These are phyloP conservation scores for Oophaga sylvatica DNA, from an alignment of 2,797 vertebrate species.

Conservation along the genomic window DNA sequence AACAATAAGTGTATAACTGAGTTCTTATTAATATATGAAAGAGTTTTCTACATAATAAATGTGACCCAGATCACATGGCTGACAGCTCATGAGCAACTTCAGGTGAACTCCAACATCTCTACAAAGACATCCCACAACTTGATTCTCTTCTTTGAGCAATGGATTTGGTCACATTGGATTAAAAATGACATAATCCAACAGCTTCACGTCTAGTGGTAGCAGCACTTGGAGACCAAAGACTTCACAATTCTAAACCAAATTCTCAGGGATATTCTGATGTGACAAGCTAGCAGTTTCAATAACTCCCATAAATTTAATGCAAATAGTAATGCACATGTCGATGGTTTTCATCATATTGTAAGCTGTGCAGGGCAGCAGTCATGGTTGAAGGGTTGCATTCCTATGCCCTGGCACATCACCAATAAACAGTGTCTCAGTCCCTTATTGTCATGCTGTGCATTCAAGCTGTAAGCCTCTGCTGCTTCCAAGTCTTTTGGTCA, in stretches of 20 bases:
- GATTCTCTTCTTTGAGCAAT: slow-evolving; percentile 4
- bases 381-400: too few relatives aligned
- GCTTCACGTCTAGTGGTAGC: neutral
- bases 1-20: slow-evolving; percentile 75
- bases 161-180: neutral
- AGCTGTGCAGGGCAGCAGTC: too few relatives aligned
- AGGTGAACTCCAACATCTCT: slow-evolving; percentile 27
- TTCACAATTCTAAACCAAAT: neutral
- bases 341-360: neutral
- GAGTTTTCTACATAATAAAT: slow-evolving; percentile 65
- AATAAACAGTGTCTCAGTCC: too few relatives aligned
- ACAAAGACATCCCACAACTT: slow-evolving; percentile 20
- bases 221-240: neutral
- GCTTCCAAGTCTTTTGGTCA: too few relatives aligned
- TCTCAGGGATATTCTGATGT: neutral
- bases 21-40: slow-evolving; percentile 72
- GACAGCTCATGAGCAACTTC: slow-evolving; percentile 30
- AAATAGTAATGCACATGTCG: neutral
- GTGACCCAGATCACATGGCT: slow-evolving; percentile 16
- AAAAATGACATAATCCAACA: neutral
- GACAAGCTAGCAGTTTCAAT: neutral
- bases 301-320: neutral
- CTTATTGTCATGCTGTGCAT: too few relatives aligned
- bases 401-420: too few relatives aligned
- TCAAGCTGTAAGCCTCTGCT: too few relatives aligned